phyloP scores from a whole-genome alignment of 2,888 invertebrate species.

The Dasypogon diadema region DNA sequence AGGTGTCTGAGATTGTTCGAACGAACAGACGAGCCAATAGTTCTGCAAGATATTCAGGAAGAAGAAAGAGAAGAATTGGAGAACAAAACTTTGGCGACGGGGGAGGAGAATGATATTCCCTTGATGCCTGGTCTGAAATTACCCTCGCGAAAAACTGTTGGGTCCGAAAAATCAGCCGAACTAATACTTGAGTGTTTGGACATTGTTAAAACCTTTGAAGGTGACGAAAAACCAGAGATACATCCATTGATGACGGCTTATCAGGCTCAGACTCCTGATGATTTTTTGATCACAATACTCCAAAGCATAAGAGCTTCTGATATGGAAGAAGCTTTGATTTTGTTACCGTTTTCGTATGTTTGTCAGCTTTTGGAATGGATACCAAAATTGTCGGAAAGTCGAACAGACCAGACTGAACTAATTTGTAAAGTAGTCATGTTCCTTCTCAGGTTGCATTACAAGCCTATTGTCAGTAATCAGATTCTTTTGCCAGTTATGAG shows the following conservation, averaged over 20 bases:
- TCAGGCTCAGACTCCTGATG: conserved; percentile 78
- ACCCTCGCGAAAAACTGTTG: conserved; percentile 81
- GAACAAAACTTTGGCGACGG: conserved; percentile 76
- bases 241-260: conserved; percentile 88
- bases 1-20: conserved; percentile 87
- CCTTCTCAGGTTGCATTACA: conserved; percentile 80
- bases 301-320: conserved; percentile 88
- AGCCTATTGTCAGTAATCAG: conserved; percentile 81
- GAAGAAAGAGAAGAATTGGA: conserved; percentile 84
- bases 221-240: conserved; percentile 66
- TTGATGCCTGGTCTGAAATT: conserved; percentile 82
- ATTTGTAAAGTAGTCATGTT: conserved; percentile 82
- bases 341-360: conserved; percentile 86
- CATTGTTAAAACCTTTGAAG: conserved; percentile 75
- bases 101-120: conserved; percentile 77
- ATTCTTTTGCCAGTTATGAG: conserved; percentile 71
- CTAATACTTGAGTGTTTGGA: conserved; percentile 91
- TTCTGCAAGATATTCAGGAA: conserved; percentile 93
- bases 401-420: conserved; percentile 81
- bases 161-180: conserved; percentile 77
- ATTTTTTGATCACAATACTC: conserved; percentile 85
- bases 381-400: conserved; percentile 74
- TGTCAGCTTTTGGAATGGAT: conserved; percentile 82
- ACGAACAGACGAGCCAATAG: conserved; percentile 87
- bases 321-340: conserved; percentile 87